phyloP scores from a whole-genome alignment of 2,113 vertebrate species.

The Microcebus ravelobensis region DNA sequence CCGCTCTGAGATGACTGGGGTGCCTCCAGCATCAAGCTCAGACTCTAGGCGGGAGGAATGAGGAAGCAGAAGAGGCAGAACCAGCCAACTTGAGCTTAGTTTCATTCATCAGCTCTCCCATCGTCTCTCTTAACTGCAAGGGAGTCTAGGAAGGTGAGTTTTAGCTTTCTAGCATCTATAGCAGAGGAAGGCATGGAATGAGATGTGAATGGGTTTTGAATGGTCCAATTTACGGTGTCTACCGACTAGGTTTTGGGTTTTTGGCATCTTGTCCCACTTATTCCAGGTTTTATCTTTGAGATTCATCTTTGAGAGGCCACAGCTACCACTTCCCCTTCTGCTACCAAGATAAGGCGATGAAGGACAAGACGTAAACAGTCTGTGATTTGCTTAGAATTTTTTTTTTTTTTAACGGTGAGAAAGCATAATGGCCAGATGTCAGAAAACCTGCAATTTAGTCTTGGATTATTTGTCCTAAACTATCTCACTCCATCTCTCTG shows the following conservation, averaged over 20 bases:
- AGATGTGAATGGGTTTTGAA: neutral
- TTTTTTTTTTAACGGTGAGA: neutral
- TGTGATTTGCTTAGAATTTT: neutral
- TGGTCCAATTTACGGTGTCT: neutral
- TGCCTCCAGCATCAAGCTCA: neutral
- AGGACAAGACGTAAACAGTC: neutral
- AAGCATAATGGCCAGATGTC: neutral
- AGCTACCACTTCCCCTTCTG: neutral
- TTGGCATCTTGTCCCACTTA: neutral
- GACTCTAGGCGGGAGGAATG: neutral
- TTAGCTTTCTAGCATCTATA: neutral
- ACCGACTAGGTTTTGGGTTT: neutral
- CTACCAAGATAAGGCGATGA: neutral
- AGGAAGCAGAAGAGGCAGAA: neutral
- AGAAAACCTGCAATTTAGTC: neutral
- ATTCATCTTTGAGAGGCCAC: neutral
- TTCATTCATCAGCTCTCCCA: neutral
- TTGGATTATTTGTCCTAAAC: constrained; percentile 12
- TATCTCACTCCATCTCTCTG: neutral
- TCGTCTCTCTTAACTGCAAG: neutral
- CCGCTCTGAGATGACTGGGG: neutral
- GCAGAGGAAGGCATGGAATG: neutral
- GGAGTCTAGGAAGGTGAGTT: neutral
- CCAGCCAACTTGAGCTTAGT: neutral
- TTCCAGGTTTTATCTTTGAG: neutral